Percentiles rank a stretch among this genome's conserved stretches.
phyloP scores from a whole-genome alignment of 2,888 invertebrate species.

The Neoascia interrupta region DNA sequence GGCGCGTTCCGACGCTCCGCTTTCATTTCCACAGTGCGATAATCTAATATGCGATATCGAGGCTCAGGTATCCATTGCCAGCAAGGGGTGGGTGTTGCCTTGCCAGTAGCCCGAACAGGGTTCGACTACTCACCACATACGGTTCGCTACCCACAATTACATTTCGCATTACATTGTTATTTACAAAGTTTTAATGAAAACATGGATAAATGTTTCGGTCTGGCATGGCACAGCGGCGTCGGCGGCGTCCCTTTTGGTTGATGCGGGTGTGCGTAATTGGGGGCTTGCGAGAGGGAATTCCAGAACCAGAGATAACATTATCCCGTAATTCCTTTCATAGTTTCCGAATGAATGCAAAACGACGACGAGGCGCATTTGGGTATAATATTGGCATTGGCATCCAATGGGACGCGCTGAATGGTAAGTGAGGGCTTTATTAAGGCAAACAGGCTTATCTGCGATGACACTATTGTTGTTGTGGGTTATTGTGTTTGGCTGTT shows the following conservation, averaged over 20 bases:
- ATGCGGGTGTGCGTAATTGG: constrained; percentile 5
- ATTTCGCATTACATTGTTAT: constrained; percentile 56
- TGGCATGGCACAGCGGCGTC: neutral
- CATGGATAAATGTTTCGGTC: constrained; percentile 31
- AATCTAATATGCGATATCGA: constrained; percentile 10
- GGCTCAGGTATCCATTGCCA: too few relatives aligned
- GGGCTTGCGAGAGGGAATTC: neutral
- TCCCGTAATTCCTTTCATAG: constrained; percentile 43
- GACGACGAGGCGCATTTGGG: constrained; percentile 19
- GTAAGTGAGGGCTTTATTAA: constrained; percentile 27
- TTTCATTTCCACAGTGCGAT: constrained; percentile 5
- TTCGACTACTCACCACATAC: constrained; percentile 16
- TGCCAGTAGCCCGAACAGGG: constrained; percentile 4
- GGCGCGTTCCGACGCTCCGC: neutral
- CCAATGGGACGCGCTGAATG: constrained; percentile 23
- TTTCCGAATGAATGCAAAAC: constrained; percentile 36
- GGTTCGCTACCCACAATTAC: constrained; percentile 46
- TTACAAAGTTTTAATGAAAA: constrained; percentile 61
- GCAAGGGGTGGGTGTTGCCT: neutral
- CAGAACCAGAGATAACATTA: constrained; percentile 36
- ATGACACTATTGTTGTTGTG: constrained; percentile 30
- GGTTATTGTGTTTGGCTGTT: constrained; percentile 16
- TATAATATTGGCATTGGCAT: too few relatives aligned
- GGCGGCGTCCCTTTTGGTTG: constrained; percentile 15
- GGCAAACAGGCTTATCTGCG: constrained; percentile 51